Conservation (phyloP, 2,797 vertebrate species). For the Channallabes apus region DNA sequence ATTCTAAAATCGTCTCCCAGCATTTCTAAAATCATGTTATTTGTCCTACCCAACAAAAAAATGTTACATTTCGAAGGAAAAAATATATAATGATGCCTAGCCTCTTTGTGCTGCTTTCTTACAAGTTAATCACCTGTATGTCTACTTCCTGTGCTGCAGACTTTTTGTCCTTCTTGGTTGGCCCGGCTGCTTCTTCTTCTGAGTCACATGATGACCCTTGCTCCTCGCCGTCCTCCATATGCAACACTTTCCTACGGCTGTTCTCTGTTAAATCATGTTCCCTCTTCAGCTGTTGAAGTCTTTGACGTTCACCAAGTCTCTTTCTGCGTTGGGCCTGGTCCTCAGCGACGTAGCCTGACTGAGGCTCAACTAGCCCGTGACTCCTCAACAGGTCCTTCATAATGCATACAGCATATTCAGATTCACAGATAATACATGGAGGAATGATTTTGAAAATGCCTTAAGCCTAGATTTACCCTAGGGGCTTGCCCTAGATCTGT, state of each 20-base stretch:
- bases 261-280: slow-evolving; percentile 75
- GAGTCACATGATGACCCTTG: slow-evolving; percentile 73
- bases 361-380: slow-evolving; percentile 75
- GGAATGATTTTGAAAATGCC: background rate
- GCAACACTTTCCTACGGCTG: slow-evolving; percentile 79
- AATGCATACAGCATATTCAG: background rate
- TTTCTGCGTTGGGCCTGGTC: slow-evolving; percentile 71
- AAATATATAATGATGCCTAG: background rate
- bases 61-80: background rate
- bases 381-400: slow-evolving; percentile 80
- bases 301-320: slow-evolving; percentile 74
- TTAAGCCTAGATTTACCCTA: background rate
- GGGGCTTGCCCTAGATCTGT: too few species aligned
- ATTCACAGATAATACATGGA: background rate
- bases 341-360: slow-evolving; percentile 48
- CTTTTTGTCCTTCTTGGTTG: slow-evolving; percentile 52
- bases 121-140: slow-evolving; percentile 77
- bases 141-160: slow-evolving; percentile 68
- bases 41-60: background rate
- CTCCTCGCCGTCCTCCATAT: slow-evolving; percentile 73
- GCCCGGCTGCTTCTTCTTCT: slow-evolving; percentile 65
- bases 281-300: slow-evolving; percentile 81
- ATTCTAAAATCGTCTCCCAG: background rate
- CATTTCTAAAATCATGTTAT: background rate
- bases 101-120: background rate